phyloP scores from a whole-genome alignment of 2,113 vertebrate genomes.

The Gopherus evgoodei region DNA sequence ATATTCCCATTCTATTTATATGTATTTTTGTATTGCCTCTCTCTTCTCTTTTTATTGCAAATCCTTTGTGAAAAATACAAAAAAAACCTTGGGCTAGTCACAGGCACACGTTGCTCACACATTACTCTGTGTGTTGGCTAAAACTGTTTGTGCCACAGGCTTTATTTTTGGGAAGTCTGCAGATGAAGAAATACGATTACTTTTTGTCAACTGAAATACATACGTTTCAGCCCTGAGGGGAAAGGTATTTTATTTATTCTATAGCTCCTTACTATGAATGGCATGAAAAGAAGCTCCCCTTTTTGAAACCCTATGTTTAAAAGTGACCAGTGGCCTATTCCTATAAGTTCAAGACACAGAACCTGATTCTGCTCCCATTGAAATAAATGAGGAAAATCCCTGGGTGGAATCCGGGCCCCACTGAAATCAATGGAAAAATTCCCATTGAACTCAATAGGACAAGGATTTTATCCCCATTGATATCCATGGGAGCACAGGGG shows the following conservation, averaged over 20 bases:
- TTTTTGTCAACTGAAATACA: constrained; percentile 4
- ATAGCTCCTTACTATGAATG: neutral
- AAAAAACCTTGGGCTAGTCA: constrained; percentile 31
- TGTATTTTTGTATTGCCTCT: neutral
- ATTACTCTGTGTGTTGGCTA: constrained; percentile 11
- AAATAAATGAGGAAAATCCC: neutral
- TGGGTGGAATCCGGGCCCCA: neutral
- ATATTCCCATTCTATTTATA: neutral
- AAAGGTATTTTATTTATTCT: neutral
- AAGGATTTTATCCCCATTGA: neutral
- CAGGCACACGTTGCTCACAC: constrained; percentile 21
- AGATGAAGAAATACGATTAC: neutral
- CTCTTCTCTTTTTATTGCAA: neutral
- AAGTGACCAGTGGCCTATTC: neutral
- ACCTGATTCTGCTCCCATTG: neutral
- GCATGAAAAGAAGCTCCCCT: neutral
- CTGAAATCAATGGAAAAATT: neutral
- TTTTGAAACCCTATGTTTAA: neutral
- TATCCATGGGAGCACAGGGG: neutral
- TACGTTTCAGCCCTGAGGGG: neutral
- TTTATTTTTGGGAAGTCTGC: constrained; percentile 32
- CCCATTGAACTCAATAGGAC: neutral
- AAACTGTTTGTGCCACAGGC: constrained; percentile 39
- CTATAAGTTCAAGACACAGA: neutral
- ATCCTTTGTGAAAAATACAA: neutral